A percentile compares a stretch with the other conserved stretches of the same genome.
These are phyloP conservation scores for Aphis craccivora DNA, from an alignment of 1,140 invertebrate genomes.

Conservation along the genomic window DNA sequence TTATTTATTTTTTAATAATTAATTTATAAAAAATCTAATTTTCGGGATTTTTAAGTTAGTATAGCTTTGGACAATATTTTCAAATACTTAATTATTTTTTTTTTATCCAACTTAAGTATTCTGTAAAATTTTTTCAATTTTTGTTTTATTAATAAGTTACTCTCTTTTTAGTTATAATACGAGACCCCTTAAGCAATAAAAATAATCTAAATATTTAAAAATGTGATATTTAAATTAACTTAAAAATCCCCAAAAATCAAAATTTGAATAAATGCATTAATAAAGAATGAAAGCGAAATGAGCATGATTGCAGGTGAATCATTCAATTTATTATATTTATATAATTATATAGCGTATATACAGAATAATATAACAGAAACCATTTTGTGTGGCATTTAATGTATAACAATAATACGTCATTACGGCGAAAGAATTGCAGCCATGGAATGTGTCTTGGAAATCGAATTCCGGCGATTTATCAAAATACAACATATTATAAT, in stretches of 20 bases:
- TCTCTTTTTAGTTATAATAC: too few species aligned
- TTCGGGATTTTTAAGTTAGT: neutral
- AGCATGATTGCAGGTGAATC: neutral
- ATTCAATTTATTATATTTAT: neutral
- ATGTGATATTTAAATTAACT: neutral
- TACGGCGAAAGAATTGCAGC: neutral
- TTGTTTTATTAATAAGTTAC: too few species aligned
- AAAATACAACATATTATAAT: slow-evolving; percentile 14
- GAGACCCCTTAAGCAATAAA: neutral
- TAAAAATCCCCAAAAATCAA: neutral
- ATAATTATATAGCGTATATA: too few species aligned
- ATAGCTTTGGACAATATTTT: too few species aligned
- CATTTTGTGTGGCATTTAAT: neutral
- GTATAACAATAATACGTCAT: neutral
- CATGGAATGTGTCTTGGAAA: neutral
- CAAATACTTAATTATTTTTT: too few species aligned
- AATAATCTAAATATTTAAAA: neutral
- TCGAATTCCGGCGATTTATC: slow-evolving; percentile 8
- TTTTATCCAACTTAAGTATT: too few species aligned
- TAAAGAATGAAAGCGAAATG: neutral
- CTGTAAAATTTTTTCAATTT: too few species aligned
- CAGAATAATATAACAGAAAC: neutral
- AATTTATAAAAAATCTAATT: neutral
- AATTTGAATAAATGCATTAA: neutral
- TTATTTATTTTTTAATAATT: neutral